Evolutionary conservation across 1,140 invertebrate species (phyloP).

Genomic region (Temnothorax nylanderi): DNA sequence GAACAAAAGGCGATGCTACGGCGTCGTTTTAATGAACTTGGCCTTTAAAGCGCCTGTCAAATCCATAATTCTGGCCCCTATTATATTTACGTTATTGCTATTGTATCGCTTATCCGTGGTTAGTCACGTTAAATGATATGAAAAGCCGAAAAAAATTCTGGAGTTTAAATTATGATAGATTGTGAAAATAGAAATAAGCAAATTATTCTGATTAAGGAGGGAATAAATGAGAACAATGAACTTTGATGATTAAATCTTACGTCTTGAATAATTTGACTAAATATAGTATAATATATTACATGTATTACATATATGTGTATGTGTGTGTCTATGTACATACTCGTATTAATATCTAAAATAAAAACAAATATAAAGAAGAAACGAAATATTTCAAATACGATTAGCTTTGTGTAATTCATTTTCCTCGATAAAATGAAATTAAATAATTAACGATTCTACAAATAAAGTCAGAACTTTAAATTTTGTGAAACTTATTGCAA

Average conservation of each 20-base stretch:
- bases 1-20: conserved; percentile 43
- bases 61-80: conserved; percentile 19
- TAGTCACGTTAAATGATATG: background rate
- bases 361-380: too few relatives aligned
- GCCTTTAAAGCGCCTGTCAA: conserved; percentile 54
- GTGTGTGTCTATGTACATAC: too few relatives aligned
- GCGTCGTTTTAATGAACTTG: conserved; percentile 50
- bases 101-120: conserved; percentile 37
- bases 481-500: background rate
- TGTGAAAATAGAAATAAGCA: background rate
- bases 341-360: too few relatives aligned
- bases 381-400: background rate
- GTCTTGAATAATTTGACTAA: background rate
- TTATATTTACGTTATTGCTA: conserved; percentile 47
- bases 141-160: conserved; percentile 4
- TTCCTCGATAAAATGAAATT: background rate
- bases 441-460: background rate
- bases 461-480: background rate
- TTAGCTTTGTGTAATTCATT: background rate
- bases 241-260: background rate
- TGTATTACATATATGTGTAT: background rate
- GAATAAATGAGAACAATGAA: background rate
- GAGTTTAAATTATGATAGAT: background rate
- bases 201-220: background rate
- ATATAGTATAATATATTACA: background rate